phyloP scores from a whole-genome alignment of 2,888 invertebrate species.

The Conomelus anceps region DNA sequence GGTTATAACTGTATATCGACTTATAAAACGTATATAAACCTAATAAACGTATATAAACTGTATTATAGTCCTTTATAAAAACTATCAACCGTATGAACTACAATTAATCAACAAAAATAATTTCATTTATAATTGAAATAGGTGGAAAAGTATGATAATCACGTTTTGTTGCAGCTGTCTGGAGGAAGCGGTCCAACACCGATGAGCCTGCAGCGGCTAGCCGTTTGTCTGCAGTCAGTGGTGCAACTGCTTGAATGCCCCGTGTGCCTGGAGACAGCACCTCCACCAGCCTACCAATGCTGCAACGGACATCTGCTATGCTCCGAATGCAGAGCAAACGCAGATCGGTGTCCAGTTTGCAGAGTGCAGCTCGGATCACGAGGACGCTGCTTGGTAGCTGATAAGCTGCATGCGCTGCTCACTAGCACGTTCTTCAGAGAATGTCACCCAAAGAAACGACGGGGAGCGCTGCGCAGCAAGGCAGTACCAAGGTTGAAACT shows the following conservation, averaged over 20 bases:
- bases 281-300: slow-evolving; percentile 46
- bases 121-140: too few relatives aligned
- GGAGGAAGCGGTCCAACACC: slow-evolving; percentile 30
- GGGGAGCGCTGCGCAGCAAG: slow-evolving; percentile 8
- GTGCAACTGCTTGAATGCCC: slow-evolving; percentile 48
- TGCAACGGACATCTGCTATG: slow-evolving; percentile 47
- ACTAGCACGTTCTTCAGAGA: slow-evolving; percentile 21
- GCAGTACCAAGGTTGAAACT: background rate
- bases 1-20: too few relatives aligned
- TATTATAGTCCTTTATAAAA: too few relatives aligned
- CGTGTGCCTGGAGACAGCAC: slow-evolving; percentile 45
- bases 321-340: slow-evolving; percentile 44
- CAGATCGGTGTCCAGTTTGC: slow-evolving; percentile 46
- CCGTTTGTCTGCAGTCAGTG: slow-evolving; percentile 45
- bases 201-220: slow-evolving; percentile 44
- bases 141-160: background rate
- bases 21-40: too few relatives aligned
- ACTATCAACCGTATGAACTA: too few relatives aligned
- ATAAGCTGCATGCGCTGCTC: slow-evolving; percentile 40
- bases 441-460: slow-evolving; percentile 15
- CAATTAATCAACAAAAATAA: too few relatives aligned
- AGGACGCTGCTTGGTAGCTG: slow-evolving; percentile 46
- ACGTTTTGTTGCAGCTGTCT: slow-evolving; percentile 18
- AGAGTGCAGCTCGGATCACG: slow-evolving; percentile 44
- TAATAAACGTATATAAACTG: too few relatives aligned